Evolutionary conservation across 2,113 vertebrate species (phyloP), one percentile per base, ranked within the genome.

Genomic region (Trogon melanurus): DNA sequence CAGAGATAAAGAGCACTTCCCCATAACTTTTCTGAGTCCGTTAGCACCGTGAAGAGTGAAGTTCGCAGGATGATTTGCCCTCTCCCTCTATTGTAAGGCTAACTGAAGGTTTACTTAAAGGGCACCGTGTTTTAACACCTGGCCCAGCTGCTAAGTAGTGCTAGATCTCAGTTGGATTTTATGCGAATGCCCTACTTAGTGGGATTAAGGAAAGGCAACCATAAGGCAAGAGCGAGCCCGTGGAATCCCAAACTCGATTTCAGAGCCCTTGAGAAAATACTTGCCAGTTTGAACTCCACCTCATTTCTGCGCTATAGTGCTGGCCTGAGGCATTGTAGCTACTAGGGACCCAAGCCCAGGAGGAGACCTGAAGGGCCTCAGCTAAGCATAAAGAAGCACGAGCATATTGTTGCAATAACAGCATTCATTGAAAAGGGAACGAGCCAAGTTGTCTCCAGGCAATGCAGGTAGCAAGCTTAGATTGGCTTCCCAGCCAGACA

Each of bases 211-310:
- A 90, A 92, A 85, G 78, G 85, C 56, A 87, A 88, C 71, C 58
- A 62, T 74, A 62, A 94, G 75, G 93, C 66, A 95, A 57, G 80
- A 91, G 80, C 83, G 85, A 97, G 66, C 56, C 62, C 18, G 83
- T 87, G 69, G 73, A 91, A 71, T 95, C 88, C 82, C 65, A 66
- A 87, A 94, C 84, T 88, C 89, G 47, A 9, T 93, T 97, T 95
- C 96, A 96, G 92, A 97, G 93, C 97, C 95, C 96, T 92, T 91
- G 97, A 97, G 96, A 97, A 96, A 97, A 97, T 60, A 79, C 86
- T 95, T 93, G 95, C 94, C 85, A 85, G 38, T 95, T 81, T 79
- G 89, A 97, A 95, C 91, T 79, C 53, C 25, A 86, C 89, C 96
- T 98, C 85, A 65, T 95, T 95, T 88, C 85, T 88, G 95, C 90